phyloP scores from a whole-genome alignment of 1,140 invertebrate genomes.

The Drepana arcuata region DNA sequence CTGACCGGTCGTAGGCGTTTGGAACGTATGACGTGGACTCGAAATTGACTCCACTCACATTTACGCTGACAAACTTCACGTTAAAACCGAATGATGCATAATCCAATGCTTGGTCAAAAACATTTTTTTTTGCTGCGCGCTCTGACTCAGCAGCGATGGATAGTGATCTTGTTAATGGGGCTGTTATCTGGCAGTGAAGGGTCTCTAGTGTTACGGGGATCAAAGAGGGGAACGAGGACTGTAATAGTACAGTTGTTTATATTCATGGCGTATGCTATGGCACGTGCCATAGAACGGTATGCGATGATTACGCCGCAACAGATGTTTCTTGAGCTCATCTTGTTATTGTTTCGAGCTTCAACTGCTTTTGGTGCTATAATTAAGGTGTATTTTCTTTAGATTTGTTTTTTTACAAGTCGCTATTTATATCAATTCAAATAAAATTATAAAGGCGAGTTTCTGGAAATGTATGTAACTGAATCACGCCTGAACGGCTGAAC shows the following conservation, averaged over 20 bases:
- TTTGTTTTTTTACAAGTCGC: constrained; percentile 3
- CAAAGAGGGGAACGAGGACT: constrained; percentile 32
- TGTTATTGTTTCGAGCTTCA: constrained; percentile 5
- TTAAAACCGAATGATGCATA: constrained; percentile 13
- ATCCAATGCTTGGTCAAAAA: constrained; percentile 34
- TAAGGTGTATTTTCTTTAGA: too few relatives aligned
- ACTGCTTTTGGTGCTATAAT: too few relatives aligned
- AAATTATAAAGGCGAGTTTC: too few relatives aligned
- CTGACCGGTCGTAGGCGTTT: constrained; percentile 43
- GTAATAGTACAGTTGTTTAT: constrained; percentile 32
- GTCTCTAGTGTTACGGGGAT: constrained; percentile 20
- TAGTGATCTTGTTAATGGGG: constrained; percentile 14
- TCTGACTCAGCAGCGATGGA: too few relatives aligned
- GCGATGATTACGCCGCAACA: constrained; percentile 32
- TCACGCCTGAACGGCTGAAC: too few relatives aligned
- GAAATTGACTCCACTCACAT: constrained; percentile 30
- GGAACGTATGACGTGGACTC: constrained; percentile 53
- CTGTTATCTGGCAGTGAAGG: too few relatives aligned
- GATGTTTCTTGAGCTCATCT: constrained; percentile 19
- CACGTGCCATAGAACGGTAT: constrained; percentile 35
- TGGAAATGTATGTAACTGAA: too few relatives aligned
- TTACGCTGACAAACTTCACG: constrained; percentile 13
- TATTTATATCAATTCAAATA: too few relatives aligned
- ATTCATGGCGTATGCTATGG: constrained; percentile 22
- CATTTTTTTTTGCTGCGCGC: too few relatives aligned